Conservation (phyloP, 2,797 vertebrate species). For the Schizothorax lantsangensis region DNA sequence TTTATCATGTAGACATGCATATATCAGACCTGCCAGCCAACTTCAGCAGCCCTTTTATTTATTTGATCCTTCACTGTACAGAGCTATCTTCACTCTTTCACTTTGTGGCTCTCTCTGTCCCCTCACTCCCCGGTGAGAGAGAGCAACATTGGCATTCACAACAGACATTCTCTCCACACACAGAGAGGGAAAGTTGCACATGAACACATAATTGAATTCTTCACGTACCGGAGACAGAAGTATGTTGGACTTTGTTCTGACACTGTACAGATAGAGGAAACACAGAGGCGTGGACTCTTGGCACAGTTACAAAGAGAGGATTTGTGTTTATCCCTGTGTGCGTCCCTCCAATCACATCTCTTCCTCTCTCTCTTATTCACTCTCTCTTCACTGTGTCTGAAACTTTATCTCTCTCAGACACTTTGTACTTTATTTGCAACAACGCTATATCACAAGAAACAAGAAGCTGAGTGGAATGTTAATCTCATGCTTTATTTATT, state of each 20-base stretch:
- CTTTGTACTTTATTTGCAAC: slow-evolving; percentile 29
- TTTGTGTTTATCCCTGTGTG: slow-evolving; percentile 7
- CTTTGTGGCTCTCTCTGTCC: background rate
- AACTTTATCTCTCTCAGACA: slow-evolving; percentile 28
- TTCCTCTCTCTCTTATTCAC: background rate
- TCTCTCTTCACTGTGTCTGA: background rate
- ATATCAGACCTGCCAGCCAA: background rate
- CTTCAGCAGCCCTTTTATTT: background rate
- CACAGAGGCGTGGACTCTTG: slow-evolving; percentile 11
- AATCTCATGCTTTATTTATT: background rate
- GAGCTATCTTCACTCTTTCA: background rate
- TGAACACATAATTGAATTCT: slow-evolving; percentile 34
- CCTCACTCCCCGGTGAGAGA: background rate
- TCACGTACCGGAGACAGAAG: slow-evolving; percentile 9
- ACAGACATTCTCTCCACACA: slow-evolving; percentile 11
- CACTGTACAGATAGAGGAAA: slow-evolving; percentile 23
- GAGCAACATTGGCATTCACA: slow-evolving; percentile 6
- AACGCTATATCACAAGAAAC: background rate
- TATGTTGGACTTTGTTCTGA: slow-evolving; percentile 28
- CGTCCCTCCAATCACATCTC: background rate
- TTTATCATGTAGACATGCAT: slow-evolving; percentile 7
- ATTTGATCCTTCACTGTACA: slow-evolving; percentile 11
- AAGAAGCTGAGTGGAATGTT: slow-evolving; percentile 15
- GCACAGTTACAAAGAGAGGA: slow-evolving; percentile 7
- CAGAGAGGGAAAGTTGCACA: slow-evolving; percentile 5